These are phyloP conservation scores for Metallyticus violacea DNA, from an alignment of 2,888 invertebrate species.

Conservation along the genomic window DNA sequence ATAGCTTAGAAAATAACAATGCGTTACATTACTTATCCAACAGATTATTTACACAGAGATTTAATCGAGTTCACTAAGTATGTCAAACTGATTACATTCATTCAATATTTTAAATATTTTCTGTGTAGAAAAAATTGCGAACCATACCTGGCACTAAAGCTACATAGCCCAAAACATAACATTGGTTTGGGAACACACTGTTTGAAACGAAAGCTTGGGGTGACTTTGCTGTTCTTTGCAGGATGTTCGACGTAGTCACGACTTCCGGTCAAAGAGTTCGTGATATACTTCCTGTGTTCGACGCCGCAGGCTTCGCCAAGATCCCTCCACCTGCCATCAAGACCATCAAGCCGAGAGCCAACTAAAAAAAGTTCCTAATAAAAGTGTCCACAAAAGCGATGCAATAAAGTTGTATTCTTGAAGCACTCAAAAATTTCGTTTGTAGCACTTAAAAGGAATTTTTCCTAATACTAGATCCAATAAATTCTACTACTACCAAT, in stretches of 20 bases:
- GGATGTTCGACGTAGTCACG: slow-evolving; percentile 64
- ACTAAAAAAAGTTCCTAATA: neutral
- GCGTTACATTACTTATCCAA: too few species aligned
- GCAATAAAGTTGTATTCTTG: neutral
- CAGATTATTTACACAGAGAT: too few species aligned
- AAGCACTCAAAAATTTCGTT: neutral
- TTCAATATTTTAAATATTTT: too few species aligned
- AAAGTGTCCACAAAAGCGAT: neutral
- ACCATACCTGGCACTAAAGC: too few species aligned
- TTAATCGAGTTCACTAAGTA: too few species aligned
- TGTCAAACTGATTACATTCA: too few species aligned
- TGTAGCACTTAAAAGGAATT: too few species aligned
- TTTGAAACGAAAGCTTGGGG: neutral
- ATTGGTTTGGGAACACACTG: neutral
- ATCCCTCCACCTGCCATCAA: slow-evolving; percentile 78
- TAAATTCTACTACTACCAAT: too few species aligned
- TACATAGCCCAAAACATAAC: too few species aligned
- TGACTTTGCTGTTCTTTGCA: slow-evolving; percentile 41
- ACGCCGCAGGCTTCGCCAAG: slow-evolving; percentile 80
- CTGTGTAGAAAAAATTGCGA: too few species aligned
- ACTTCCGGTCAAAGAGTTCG: slow-evolving; percentile 60
- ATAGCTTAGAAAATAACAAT: too few species aligned
- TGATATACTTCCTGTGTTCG: slow-evolving; percentile 77
- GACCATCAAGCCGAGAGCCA: slow-evolving; percentile 60
- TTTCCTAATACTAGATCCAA: too few species aligned